Evolutionary conservation across 2,113 vertebrate genomes (phyloP).

Genomic region (Condylura cristata): DNA sequence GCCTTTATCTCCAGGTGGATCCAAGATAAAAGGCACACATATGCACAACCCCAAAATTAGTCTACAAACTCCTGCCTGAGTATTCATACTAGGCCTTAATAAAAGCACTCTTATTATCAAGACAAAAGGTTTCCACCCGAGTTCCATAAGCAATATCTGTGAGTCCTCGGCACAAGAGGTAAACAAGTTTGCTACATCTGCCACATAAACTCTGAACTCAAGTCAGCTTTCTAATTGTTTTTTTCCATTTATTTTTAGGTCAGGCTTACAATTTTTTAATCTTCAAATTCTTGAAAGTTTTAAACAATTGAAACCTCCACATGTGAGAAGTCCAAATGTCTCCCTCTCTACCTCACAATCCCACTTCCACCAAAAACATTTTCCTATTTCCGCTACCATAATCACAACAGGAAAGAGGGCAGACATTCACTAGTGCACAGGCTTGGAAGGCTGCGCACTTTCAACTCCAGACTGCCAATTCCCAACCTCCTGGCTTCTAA

Average conservation of each 20-base stretch:
- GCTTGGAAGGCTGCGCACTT: background rate
- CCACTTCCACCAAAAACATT: background rate
- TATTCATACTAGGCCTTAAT: background rate
- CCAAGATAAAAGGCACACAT: background rate
- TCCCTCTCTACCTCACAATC: background rate
- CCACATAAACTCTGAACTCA: background rate
- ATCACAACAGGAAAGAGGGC: background rate
- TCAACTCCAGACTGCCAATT: background rate
- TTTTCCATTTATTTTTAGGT: background rate
- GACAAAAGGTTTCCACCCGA: background rate
- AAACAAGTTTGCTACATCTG: background rate
- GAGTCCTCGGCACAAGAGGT: background rate
- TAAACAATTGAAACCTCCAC: background rate
- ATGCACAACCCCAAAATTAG: background rate
- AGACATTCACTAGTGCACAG: background rate
- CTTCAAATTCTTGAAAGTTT: background rate
- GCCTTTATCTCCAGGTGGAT: background rate
- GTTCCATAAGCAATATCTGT: background rate
- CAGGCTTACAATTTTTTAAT: background rate
- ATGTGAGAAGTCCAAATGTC: background rate
- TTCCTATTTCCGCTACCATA: background rate
- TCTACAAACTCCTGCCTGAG: background rate
- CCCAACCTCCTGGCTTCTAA: background rate
- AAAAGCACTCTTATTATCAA: background rate
- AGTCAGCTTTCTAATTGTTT: background rate